Base-by-base conservation (phyloP, 2,113 vertebrate genomes). In the Gambusia holbrooki region DNA sequence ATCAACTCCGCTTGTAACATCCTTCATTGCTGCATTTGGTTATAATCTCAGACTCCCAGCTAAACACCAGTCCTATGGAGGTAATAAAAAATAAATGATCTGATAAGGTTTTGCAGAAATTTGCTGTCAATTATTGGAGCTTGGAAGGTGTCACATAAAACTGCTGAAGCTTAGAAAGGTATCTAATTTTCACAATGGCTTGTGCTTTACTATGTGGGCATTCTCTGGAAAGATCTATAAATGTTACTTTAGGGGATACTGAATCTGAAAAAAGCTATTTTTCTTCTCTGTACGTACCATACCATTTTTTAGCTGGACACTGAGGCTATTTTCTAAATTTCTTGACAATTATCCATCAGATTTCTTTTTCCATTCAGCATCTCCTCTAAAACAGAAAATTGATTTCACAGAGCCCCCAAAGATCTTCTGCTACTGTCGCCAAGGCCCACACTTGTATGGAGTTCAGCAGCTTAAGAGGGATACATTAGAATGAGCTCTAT, bases 1-100 rank as follows among this genome's bases (percentile, higher is more conserved):
- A 86, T 76, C 81, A 74, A 84, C 77, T 73, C 6, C 66, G 62
- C 79, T 69, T 82, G 65, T 95, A 95, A 93, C 96, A 95, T 92
- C 92, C 96, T 84, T 77, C 35, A 79, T 70, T 81, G 71, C 29
- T 71, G 71, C 60, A 68, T 70, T 73, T 71, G 64, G 28, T 76
- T 69, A n/a, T 81, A 80, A 85, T 84, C 65, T 84, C 7, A 66
- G 64, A 67, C 66, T 79, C 28, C 8, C 19, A 45, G 77, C 35
- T 84, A 87, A 89, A 83, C 84, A 76, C 28, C 65, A 73, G 33
- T 25, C 27, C 0, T 68, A 27, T 35, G n/a, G 5, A 62, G 63
- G 74, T 76, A 76, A 74, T 64, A 30, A 48, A 32, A 15, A 30
- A 32, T 62, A 33, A 54, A 70, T 77, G 37, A 71, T n/a, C 13